These are phyloP conservation scores for Amblyteles armatorius DNA, from an alignment of 2,888 invertebrate species.

Conservation along the genomic window DNA sequence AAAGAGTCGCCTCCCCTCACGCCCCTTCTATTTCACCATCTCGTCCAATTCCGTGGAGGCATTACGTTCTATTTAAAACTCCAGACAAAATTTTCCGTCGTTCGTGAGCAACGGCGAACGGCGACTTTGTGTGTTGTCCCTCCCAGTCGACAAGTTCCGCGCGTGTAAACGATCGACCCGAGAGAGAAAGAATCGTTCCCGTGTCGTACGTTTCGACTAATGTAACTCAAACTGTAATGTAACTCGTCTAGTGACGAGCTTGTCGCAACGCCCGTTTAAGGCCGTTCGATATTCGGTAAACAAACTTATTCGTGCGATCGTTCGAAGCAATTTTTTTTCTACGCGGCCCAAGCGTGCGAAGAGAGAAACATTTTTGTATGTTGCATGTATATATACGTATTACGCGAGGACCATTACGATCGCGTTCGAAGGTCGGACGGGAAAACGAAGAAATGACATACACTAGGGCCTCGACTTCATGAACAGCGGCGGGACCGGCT, in stretches of 20 bases:
- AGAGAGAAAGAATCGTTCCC: constrained; percentile 9
- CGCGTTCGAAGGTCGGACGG: constrained; percentile 7
- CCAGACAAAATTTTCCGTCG: constrained; percentile 50
- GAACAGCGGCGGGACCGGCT: too few species aligned
- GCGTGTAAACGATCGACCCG: constrained; percentile 13
- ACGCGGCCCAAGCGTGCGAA: constrained; percentile 21
- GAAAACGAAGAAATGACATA: constrained; percentile 13
- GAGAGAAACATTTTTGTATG: background rate
- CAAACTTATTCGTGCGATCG: constrained; percentile 42
- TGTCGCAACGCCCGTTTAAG: constrained; percentile 28
- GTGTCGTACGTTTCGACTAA: background rate
- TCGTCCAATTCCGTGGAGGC: constrained; percentile 39
- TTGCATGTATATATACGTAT: background rate
- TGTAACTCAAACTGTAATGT: constrained; percentile 28
- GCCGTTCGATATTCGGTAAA: constrained; percentile 34
- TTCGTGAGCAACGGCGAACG: background rate
- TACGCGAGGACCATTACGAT: constrained; percentile 1
- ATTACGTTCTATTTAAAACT: constrained; percentile 61
- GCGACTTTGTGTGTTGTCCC: constrained; percentile 4
- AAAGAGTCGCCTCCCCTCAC: constrained; percentile 23
- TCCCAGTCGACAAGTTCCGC: background rate
- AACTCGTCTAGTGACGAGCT: constrained; percentile 19
- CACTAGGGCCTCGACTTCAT: too few species aligned
- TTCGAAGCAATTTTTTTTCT: constrained; percentile 28
- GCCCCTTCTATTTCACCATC: background rate